Conservation (phyloP, 2,113 vertebrate species). For the Machaerirhynchus nigripectus region DNA sequence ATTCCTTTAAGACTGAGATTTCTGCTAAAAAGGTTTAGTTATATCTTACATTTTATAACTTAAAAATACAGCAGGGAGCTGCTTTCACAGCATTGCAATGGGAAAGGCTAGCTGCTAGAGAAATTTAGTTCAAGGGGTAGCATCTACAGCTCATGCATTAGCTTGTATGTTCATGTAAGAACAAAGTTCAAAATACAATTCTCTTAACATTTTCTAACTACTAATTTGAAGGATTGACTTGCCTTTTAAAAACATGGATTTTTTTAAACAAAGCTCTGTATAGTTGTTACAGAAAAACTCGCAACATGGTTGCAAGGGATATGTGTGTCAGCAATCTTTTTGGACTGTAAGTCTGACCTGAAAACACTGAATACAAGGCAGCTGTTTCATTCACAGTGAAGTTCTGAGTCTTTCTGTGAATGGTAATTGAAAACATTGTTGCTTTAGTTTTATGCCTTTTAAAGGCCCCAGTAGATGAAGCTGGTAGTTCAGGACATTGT, state of each 20-base stretch:
- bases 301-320: fast-evolving
- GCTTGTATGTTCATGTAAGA: neutral
- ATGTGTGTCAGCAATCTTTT: neutral
- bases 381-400: neutral
- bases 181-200: neutral
- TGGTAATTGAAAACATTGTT: neutral
- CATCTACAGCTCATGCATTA: neutral
- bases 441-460: neutral
- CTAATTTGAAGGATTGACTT: neutral
- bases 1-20: neutral
- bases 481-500: neutral
- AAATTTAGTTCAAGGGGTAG: neutral
- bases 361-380: neutral
- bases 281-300: neutral
- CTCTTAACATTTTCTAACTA: neutral
- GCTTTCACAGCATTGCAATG: neutral
- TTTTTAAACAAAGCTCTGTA: neutral
- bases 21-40: neutral
- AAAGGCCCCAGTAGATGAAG: neutral
- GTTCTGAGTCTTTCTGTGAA: neutral
- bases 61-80: neutral
- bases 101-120: neutral
- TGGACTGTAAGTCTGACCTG: neutral
- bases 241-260: neutral
- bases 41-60: neutral